Evolutionary conservation across 2,113 vertebrate species (phyloP).

Genomic region (Aythya baeri): DNA sequence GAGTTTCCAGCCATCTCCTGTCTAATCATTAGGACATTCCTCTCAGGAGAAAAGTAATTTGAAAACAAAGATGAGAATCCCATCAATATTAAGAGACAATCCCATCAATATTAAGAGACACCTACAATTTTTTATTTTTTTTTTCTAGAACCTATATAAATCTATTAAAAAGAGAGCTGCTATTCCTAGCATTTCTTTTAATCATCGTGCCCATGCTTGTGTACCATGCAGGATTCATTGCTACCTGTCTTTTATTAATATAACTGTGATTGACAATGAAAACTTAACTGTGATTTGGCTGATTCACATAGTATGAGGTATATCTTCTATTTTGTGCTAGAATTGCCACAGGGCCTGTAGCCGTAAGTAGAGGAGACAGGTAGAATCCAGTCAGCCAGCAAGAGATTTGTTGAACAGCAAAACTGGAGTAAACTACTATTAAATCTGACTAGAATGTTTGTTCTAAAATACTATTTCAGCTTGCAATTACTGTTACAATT

Average conservation of each 20-base stretch:
- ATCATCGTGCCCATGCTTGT: neutral
- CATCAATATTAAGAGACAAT: neutral
- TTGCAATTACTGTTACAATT: neutral
- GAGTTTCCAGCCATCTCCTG: neutral
- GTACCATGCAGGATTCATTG: neutral
- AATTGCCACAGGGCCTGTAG: neutral
- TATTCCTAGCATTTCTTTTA: neutral
- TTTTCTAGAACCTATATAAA: neutral
- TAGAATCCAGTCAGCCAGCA: neutral
- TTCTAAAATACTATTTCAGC: neutral
- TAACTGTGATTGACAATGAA: neutral
- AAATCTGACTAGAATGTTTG: neutral
- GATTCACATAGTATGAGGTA: neutral
- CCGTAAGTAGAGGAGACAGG: neutral
- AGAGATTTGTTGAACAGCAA: neutral
- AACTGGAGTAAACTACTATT: neutral
- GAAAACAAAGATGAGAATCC: neutral
- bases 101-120: rapidly evolving
- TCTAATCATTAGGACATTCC: neutral
- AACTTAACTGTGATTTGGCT: neutral
- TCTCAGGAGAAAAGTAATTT: neutral
- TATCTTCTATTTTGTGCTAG: neutral
- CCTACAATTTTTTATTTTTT: too few relatives aligned
- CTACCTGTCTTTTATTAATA: neutral
- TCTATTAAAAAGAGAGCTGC: neutral